Evolutionary conservation across 2,797 vertebrate genomes (phyloP).

Genomic region (Mionectes olivaceus): DNA sequence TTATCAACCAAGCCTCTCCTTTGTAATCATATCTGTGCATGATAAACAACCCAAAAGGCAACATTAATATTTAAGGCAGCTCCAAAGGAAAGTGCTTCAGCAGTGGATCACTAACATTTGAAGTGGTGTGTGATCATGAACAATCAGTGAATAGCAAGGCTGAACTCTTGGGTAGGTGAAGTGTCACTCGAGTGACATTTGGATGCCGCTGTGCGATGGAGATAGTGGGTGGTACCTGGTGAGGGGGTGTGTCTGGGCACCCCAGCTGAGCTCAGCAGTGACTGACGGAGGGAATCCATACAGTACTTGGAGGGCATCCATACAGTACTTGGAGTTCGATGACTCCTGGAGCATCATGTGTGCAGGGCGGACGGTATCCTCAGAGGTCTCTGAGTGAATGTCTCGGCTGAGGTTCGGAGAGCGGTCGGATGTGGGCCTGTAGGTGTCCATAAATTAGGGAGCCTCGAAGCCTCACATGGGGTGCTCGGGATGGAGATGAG

Average conservation of each 20-base stretch:
- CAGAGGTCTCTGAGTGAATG: no score
- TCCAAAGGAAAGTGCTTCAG: not conserved
- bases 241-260: not conserved
- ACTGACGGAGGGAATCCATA: rapidly evolving
- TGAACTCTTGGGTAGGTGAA: not conserved
- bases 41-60: not conserved
- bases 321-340: rapidly evolving
- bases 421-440: not conserved
- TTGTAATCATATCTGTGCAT: not conserved
- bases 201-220: rapidly evolving
- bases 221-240: not conserved
- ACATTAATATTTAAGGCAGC: not conserved
- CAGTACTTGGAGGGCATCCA: rapidly evolving
- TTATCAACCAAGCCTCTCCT: not conserved
- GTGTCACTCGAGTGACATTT: rapidly evolving
- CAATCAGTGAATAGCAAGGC: not conserved
- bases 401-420: rapidly evolving
- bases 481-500: not conserved
- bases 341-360: not conserved
- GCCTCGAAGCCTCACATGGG: not conserved
- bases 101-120: rapidly evolving
- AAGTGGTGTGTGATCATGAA: not conserved
- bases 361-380: no score
- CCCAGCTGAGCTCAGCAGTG: not conserved
- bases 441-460: rapidly evolving